Base-by-base conservation (phyloP, 1,140 invertebrate genomes). In the Drosophila ficusphila region DNA sequence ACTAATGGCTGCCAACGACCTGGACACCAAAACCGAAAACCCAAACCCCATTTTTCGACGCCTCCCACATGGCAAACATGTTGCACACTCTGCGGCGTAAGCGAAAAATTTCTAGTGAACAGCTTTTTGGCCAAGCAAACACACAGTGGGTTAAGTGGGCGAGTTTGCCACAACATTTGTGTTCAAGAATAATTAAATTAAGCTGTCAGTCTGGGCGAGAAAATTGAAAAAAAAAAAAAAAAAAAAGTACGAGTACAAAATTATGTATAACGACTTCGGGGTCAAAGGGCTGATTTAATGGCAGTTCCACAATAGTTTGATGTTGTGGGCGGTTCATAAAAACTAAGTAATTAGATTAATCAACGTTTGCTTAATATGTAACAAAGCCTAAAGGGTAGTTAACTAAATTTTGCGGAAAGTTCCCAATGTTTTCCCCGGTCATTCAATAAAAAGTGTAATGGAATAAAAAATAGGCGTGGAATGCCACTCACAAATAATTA, bases 1-100 rank as follows among this genome's bases (percentile, higher is more conserved):
- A 69, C 70, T 74, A 74, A 74, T 74, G 70, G 70, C 69, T 72
- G 79, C 79, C 79, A 83, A 83, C 81, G 79, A 79, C 75, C 79
- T 85, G 79, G 41, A 48, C 57, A 48, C 14, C 36, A 34, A 23
- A 18, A n/a, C 4, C n/a, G 9, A 18, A 48, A 19, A 23, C 33
- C 14, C 16, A 2, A 18, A 3, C 47, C 29, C 46, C 12, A 27
- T n/a, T 27, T 9, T 18, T 27, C 44, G 7, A 51, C 53, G 18
- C 4, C 29, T 29, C 47, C 14, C 42, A 52, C 71, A 76, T 75
- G 74, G 58, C 75, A 79, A 85, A 76, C 81, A 74, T 85, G 81
- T 79, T 85, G 62, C 81, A 74, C 51, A 69, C 72, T 79, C 61
- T 86, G 81, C 81, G 65, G 61, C 72, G 71, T 64, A 46, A 79